These are phyloP conservation scores for Helicorthomorpha holstii DNA, from an alignment of 1,140 invertebrate genomes.

Conservation along the genomic window DNA sequence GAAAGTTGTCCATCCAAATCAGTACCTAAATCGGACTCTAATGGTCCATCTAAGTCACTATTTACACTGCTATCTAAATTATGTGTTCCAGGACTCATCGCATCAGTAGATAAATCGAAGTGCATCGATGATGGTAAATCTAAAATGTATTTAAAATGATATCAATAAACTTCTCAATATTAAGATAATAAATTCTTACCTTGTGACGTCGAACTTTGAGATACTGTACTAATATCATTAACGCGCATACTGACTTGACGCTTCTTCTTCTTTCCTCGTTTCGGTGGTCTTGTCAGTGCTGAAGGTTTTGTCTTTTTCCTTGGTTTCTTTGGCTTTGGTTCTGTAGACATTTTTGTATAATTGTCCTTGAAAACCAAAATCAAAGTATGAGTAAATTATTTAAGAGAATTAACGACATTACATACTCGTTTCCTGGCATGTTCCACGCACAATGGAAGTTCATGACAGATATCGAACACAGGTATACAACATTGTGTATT, in stretches of 20 bases:
- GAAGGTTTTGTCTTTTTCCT: conserved; percentile 55
- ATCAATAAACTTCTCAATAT: background rate
- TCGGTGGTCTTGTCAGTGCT: conserved; percentile 42
- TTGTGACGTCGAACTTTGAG: background rate
- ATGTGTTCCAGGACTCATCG: background rate
- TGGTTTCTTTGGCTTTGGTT: conserved; percentile 57
- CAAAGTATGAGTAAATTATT: background rate
- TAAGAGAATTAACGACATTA: conserved; percentile 6
- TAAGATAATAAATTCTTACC: background rate
- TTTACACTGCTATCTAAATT: background rate
- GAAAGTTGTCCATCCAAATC: conserved; percentile 10
- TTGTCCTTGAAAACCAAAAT: conserved; percentile 37
- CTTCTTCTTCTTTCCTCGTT: conserved; percentile 53
- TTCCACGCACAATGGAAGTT: conserved; percentile 61
- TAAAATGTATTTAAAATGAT: background rate
- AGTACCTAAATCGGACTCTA: conserved; percentile 5
- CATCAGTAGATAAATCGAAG: background rate
- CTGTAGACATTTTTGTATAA: conserved; percentile 41
- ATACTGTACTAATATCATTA: background rate
- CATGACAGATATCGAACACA: conserved; percentile 65
- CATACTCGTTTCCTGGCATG: conserved; percentile 50
- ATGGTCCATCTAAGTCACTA: conserved; percentile 1
- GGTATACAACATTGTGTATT: conserved; percentile 75
- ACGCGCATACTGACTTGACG: conserved; percentile 14
- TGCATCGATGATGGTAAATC: background rate